Percentiles rank a stretch among this genome's conserved stretches.
Conservation (phyloP, 2,888 invertebrate species). For the Imbricaverruca yamaguchii region DNA sequence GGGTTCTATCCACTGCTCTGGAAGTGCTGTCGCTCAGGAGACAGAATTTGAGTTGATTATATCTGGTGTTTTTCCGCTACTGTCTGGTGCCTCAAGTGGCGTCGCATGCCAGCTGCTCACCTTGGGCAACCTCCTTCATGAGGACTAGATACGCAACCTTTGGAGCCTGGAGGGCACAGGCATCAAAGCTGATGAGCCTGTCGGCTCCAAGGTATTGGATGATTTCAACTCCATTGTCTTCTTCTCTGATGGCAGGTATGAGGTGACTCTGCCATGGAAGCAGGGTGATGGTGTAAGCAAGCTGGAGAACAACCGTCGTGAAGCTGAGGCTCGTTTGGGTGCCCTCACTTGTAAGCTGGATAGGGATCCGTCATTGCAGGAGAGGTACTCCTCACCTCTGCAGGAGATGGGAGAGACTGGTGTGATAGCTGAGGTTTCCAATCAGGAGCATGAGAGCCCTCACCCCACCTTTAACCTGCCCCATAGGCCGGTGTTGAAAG, state of each 20-base stretch:
- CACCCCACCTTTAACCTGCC: neutral
- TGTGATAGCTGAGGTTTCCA: neutral
- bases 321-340: neutral
- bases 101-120: neutral
- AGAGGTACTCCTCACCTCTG: neutral
- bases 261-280: neutral
- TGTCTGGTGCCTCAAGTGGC: neutral
- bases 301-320: neutral
- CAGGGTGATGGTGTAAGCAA: neutral
- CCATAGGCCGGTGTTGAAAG: neutral
- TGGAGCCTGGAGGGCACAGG: neutral
- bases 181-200: neutral
- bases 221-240: neutral
- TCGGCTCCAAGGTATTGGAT: neutral
- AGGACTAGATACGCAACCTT: neutral
- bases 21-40: neutral
- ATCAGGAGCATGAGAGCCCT: neutral
- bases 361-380: neutral
- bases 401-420: neutral
- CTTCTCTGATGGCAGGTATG: neutral
- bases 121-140: neutral
- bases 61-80: neutral
- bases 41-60: neutral
- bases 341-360: neutral
- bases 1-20: too few species aligned